Percentiles rank a stretch among this genome's conserved stretches.
Conservation (phyloP, 2,113 vertebrate genomes). For the Lepisosteus osseus region DNA sequence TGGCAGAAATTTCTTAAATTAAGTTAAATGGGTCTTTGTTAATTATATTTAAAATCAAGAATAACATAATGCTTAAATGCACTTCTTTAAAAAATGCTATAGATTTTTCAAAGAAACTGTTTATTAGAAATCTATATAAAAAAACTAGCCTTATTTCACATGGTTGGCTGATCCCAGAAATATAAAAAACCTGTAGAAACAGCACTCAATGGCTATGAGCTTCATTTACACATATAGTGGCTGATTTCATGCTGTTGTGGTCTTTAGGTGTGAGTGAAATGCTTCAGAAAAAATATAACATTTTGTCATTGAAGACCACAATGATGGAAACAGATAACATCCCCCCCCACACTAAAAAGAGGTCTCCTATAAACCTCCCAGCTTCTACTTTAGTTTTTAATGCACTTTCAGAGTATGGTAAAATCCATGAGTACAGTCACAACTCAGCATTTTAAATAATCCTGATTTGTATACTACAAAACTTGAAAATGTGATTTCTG, state of each 20-base stretch:
- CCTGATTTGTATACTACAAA: too few species aligned
- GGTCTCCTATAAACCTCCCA: conserved; percentile 28
- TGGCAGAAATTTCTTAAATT: too few species aligned
- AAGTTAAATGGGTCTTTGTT: too few species aligned
- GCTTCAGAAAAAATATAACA: conserved; percentile 43
- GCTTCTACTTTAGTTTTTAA: not conserved
- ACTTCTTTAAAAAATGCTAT: too few species aligned
- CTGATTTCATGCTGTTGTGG: conserved; percentile 57
- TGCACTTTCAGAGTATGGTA: too few species aligned
- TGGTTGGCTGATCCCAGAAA: conserved; percentile 26
- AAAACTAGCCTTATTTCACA: conserved; percentile 37
- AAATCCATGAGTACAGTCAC: too few species aligned
- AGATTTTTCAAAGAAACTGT: conserved; percentile 15
- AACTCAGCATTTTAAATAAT: too few species aligned
- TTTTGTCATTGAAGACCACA: conserved; percentile 46
- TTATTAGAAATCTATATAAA: conserved; percentile 27
- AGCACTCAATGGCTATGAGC: conserved; percentile 43
- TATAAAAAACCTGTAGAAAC: conserved; percentile 34
- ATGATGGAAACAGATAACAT: conserved; percentile 43
- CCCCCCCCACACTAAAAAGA: conserved; percentile 30
- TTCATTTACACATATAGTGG: conserved; percentile 66
- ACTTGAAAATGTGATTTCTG: too few species aligned
- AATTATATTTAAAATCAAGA: too few species aligned
- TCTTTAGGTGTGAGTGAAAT: conserved; percentile 38
- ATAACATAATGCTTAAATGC: too few species aligned